Conservation (phyloP, 2,797 vertebrate species). For the Acanthiza pusilla region DNA sequence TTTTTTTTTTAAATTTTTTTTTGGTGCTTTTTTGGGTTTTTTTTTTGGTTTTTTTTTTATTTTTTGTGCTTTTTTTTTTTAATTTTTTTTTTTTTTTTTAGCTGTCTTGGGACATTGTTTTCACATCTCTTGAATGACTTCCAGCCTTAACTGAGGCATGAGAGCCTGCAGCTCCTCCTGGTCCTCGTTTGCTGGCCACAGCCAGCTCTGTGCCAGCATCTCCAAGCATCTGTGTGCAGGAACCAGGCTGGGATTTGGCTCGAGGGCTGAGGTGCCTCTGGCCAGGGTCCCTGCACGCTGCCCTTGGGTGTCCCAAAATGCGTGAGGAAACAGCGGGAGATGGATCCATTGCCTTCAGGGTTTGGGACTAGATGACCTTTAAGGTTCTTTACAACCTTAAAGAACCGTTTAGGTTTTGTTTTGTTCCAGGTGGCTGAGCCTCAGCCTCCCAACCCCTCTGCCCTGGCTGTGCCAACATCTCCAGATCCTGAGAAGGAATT, state of each 20-base stretch:
- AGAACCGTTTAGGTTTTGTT: too few relatives aligned
- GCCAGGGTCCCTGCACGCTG: background rate
- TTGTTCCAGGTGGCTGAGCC: background rate
- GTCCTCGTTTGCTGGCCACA: background rate
- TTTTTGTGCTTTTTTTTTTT: background rate
- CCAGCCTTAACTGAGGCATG: background rate
- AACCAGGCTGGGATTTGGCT: background rate
- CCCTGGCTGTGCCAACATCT: background rate
- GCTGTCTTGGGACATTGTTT: background rate
- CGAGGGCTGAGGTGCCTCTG: accelerated
- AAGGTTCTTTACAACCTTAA: background rate
- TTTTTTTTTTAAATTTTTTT: too few relatives aligned
- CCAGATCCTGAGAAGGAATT: too few relatives aligned
- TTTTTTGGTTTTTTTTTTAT: background rate
- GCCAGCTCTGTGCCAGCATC: background rate
- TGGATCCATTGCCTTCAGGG: too few relatives aligned
- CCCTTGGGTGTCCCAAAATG: background rate
- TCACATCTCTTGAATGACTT: accelerated
- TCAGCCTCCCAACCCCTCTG: background rate
- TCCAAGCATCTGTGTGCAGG: background rate
- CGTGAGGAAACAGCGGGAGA: background rate
- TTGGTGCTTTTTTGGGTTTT: too few relatives aligned
- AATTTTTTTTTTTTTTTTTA: background rate
- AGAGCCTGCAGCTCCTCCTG: background rate
- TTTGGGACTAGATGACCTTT: background rate